Conservation (phyloP, 2,113 vertebrate genomes). For the Anhinga anhinga region DNA sequence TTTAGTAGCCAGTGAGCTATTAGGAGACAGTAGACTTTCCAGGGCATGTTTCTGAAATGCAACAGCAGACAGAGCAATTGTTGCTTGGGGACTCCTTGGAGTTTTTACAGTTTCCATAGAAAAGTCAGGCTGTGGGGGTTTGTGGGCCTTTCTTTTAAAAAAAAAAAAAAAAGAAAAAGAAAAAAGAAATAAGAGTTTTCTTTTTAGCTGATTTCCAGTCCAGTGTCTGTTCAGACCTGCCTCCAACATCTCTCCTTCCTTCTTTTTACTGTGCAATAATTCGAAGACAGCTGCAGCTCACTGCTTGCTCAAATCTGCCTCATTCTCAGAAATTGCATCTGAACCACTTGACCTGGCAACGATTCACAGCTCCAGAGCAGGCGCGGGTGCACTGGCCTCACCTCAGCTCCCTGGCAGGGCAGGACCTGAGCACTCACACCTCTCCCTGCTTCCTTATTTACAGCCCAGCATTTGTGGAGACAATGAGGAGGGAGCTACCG, state of each 20-base stretch:
- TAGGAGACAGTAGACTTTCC: conserved; percentile 18
- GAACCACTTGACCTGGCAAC: background rate
- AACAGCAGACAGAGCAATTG: background rate
- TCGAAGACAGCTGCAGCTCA: background rate
- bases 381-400: background rate
- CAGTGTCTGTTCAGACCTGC: background rate
- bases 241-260: background rate
- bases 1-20: background rate
- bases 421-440: background rate
- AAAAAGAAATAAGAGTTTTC: background rate
- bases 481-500: background rate
- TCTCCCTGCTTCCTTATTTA: background rate
- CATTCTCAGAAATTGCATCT: background rate
- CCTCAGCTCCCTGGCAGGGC: background rate
- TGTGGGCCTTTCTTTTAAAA: background rate
- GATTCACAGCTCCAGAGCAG: background rate
- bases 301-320: background rate
- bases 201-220: background rate
- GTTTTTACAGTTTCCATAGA: conserved; percentile 26
- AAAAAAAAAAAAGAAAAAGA: too few species aligned
- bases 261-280: background rate
- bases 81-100: conserved; percentile 7
- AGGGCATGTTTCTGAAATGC: background rate
- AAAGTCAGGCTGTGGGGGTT: background rate
- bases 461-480: background rate